These are phyloP conservation scores for Solenodon paradoxus DNA, from an alignment of 2,113 vertebrate genomes.

Conservation along the genomic window DNA sequence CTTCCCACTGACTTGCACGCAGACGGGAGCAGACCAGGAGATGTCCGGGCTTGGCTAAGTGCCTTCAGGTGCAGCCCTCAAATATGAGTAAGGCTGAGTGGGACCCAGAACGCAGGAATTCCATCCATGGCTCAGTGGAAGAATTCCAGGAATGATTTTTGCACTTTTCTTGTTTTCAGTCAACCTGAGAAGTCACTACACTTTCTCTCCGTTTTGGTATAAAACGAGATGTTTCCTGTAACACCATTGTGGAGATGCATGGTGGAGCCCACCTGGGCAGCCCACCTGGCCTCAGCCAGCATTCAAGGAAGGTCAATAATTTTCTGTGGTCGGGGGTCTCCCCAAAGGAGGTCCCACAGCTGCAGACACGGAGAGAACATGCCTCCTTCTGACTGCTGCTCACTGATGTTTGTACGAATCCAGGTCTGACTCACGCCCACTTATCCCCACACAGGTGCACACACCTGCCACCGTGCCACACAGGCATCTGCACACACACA, in stretches of 20 bases:
- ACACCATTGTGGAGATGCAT: too few species aligned
- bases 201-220: not conserved
- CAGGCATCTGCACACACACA: not conserved
- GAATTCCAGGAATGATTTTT: too few species aligned
- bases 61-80: not conserved
- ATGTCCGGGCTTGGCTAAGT: rapidly evolving
- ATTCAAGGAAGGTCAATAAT: rapidly evolving
- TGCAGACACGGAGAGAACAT: not conserved
- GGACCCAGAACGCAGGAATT: rapidly evolving
- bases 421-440: rapidly evolving
- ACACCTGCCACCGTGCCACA: not conserved
- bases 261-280: too few species aligned
- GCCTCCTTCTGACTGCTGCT: rapidly evolving
- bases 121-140: rapidly evolving
- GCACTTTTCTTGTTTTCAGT: not conserved
- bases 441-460: too few species aligned
- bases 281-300: rapidly evolving
- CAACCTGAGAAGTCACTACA: too few species aligned
- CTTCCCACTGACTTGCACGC: not conserved
- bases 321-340: too few species aligned
- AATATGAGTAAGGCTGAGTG: rapidly evolving
- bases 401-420: rapidly evolving
- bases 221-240: not conserved
- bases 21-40: not conserved
- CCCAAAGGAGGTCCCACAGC: rapidly evolving